Percentiles rank a stretch among this genome's conserved stretches.
phyloP scores from a whole-genome alignment of 2,888 invertebrate genomes.

The Lithodes maja region DNA sequence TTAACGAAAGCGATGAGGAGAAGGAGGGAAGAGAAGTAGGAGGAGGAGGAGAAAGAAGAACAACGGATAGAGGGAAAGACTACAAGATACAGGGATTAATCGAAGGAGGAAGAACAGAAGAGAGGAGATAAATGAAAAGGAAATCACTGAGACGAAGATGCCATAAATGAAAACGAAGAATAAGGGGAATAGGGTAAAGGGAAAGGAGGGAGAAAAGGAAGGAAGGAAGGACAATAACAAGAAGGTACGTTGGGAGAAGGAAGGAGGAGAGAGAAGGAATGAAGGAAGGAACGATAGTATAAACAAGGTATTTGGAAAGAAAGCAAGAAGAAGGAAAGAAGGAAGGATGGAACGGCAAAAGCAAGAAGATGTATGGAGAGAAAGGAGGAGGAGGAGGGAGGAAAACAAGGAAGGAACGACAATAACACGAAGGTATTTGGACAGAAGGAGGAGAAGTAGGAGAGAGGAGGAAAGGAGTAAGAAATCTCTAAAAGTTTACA shows the following conservation, averaged over 20 bases:
- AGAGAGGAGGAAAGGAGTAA: slow-evolving; percentile 1
- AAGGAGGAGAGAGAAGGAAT: neutral
- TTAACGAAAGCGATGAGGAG: too few species aligned
- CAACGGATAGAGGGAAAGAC: too few species aligned
- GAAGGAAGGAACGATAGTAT: neutral
- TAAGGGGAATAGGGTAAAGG: neutral
- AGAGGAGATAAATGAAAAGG: too few species aligned
- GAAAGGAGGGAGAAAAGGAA: neutral
- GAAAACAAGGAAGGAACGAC: neutral
- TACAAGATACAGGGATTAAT: too few species aligned
- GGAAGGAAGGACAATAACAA: neutral
- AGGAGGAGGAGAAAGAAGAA: too few species aligned
- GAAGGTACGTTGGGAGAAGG: neutral
- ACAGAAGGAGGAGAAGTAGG: neutral
- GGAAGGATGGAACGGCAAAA: neutral
- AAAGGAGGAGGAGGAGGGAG: neutral
- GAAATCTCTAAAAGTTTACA: too few species aligned
- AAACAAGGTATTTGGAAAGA: neutral
- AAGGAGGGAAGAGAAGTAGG: too few species aligned
- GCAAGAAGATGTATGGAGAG: neutral
- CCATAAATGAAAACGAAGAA: neutral
- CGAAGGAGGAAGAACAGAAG: too few species aligned
- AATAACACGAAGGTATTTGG: neutral
- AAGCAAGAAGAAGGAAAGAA: neutral
- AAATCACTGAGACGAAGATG: neutral